phyloP scores from a whole-genome alignment of 2,888 invertebrate species.

The Sepiola atlantica region DNA sequence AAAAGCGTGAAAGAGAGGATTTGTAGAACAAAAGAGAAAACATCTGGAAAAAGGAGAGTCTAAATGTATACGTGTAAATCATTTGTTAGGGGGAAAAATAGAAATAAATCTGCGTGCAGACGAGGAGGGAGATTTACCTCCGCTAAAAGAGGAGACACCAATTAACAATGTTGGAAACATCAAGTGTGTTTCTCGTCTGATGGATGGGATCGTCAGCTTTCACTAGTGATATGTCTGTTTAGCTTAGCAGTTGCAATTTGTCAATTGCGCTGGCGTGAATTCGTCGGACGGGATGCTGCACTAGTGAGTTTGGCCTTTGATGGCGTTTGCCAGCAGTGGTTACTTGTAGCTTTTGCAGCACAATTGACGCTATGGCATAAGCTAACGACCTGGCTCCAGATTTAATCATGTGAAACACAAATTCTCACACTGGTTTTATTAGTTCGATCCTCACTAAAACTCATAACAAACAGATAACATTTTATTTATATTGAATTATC shows the following conservation, averaged over 20 bases:
- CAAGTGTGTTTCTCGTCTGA: not conserved
- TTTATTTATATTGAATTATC: no score
- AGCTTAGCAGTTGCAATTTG: not conserved
- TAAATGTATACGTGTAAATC: not conserved
- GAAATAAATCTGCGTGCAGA: not conserved
- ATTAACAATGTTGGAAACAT: not conserved
- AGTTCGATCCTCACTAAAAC: no score
- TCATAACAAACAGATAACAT: no score
- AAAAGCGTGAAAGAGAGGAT: not conserved
- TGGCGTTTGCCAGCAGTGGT: not conserved
- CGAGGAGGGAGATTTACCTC: not conserved
- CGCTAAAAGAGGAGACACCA: not conserved
- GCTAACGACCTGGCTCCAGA: no score
- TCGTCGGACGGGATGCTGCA: not conserved
- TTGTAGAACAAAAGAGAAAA: not conserved
- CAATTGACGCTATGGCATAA: not conserved
- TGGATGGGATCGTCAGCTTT: not conserved
- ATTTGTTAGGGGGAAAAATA: not conserved
- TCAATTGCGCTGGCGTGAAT: not conserved
- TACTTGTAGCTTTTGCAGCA: not conserved
- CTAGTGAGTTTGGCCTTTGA: not conserved
- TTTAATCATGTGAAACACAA: no score
- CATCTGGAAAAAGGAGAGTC: not conserved
- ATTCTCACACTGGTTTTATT: no score
- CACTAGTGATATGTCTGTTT: not conserved